Conservation (phyloP, 1,140 invertebrate species). For the Diorhabda sublineata region DNA sequence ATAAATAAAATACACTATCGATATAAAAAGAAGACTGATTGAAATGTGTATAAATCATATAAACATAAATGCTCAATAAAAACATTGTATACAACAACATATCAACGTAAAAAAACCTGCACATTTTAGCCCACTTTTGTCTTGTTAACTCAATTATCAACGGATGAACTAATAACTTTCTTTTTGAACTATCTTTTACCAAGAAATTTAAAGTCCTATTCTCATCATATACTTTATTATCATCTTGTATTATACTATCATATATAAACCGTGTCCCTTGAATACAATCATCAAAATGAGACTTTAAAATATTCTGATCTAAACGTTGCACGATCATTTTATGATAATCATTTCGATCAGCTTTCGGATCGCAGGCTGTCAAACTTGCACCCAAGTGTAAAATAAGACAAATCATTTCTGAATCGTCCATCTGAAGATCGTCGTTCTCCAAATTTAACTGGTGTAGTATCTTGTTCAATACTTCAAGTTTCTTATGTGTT, state of each 20-base stretch:
- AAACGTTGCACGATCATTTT: constrained; percentile 17
- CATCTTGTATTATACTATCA: constrained; percentile 28
- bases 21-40: constrained; percentile 4
- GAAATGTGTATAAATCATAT: constrained; percentile 23
- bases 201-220: constrained; percentile 22
- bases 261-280: constrained; percentile 19
- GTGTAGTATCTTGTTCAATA: constrained; percentile 21
- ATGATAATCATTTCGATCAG: background rate
- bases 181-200: constrained; percentile 18
- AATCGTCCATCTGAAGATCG: constrained; percentile 8
- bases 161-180: constrained; percentile 25
- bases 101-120: constrained; percentile 25
- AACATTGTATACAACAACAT: constrained; percentile 24
- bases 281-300: constrained; percentile 29
- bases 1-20: constrained; percentile 8
- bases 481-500: background rate
- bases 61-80: constrained; percentile 21
- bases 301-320: constrained; percentile 11
- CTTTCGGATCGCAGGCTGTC: background rate
- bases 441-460: constrained; percentile 22
- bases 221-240: constrained; percentile 21
- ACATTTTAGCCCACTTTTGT: constrained; percentile 22
- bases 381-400: constrained; percentile 26
- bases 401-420: constrained; percentile 25
- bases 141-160: constrained; percentile 27